A percentile compares a stretch with the other conserved stretches of the same genome.
phyloP scores from a whole-genome alignment of 1,140 invertebrate species.

The Aporrectodea caliginosa region DNA sequence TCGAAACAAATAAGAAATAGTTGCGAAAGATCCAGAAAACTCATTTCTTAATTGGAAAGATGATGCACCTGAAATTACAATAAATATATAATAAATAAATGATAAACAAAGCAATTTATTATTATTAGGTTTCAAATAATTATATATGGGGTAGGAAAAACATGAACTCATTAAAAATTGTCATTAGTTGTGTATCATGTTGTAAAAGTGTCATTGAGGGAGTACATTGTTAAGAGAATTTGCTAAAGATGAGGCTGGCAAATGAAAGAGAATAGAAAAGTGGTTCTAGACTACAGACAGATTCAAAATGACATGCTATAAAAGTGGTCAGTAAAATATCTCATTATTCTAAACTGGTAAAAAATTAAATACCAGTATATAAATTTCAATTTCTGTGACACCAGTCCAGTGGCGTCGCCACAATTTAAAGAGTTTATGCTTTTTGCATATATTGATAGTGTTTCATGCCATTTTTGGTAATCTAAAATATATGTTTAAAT shows the following conservation, averaged over 20 bases:
- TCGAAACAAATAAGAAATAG: not conserved
- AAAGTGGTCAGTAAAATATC: no score
- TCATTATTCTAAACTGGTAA: no score
- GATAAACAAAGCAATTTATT: not conserved
- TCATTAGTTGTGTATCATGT: not conserved
- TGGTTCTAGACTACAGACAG: no score
- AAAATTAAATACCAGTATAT: no score
- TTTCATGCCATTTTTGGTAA: no score
- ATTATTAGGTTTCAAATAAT: not conserved
- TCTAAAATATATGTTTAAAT: no score
- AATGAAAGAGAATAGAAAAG: no score
- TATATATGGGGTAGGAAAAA: not conserved
- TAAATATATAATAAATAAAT: not conserved
- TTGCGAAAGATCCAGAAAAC: not conserved
- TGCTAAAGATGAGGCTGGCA: not conserved
- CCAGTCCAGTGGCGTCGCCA: no score
- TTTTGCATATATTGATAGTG: no score
- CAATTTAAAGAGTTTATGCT: no score
- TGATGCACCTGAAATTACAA: not conserved
- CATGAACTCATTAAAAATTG: not conserved
- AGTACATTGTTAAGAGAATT: not conserved
- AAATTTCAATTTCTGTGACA: no score
- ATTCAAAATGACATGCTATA: no score
- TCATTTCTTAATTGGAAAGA: not conserved
- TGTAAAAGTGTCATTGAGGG: not conserved